Percentiles rank a stretch among this genome's conserved stretches.
phyloP scores from a whole-genome alignment of 2,888 invertebrate species.

The Steinernema carpocapsae region DNA sequence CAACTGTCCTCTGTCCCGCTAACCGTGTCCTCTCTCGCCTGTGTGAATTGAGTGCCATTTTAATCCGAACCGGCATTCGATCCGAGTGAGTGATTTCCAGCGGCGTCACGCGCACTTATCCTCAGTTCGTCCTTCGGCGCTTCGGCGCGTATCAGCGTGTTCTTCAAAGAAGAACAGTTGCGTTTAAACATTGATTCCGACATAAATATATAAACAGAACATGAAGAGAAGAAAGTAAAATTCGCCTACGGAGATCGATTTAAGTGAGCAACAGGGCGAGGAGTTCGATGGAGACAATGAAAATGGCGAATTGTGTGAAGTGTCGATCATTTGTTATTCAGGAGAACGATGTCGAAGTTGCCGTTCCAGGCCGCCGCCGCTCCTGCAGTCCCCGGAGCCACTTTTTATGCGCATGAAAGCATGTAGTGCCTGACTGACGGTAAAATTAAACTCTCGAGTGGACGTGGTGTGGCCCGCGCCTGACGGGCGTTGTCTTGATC shows the following conservation, averaged over 20 bases:
- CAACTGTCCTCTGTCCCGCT: conserved; percentile 7
- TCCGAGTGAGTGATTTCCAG: background rate
- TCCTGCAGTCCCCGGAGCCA: background rate
- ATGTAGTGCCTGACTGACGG: background rate
- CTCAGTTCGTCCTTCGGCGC: conserved; percentile 12
- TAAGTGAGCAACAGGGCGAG: background rate
- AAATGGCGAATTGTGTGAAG: conserved; percentile 1
- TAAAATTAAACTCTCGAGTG: too few relatives aligned
- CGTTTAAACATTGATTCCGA: conserved; percentile 28
- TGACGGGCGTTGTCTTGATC: conserved; percentile 11
- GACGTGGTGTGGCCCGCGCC: too few relatives aligned
- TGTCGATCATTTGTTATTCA: conserved; percentile 22
- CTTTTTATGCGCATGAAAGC: background rate
- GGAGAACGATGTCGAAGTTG: background rate
- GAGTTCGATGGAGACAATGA: background rate
- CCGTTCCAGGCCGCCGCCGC: background rate
- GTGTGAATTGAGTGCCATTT: too few relatives aligned
- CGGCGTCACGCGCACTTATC: background rate
- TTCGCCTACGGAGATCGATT: conserved; percentile 13
- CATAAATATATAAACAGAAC: conserved; percentile 31
- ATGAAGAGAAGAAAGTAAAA: conserved; percentile 11
- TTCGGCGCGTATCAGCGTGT: background rate
- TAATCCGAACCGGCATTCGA: background rate
- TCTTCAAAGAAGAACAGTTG: conserved; percentile 30
- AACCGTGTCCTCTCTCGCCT: too few relatives aligned